phyloP scores from a whole-genome alignment of 2,888 invertebrate genomes.

The Pseudolycoriella hygida region DNA sequence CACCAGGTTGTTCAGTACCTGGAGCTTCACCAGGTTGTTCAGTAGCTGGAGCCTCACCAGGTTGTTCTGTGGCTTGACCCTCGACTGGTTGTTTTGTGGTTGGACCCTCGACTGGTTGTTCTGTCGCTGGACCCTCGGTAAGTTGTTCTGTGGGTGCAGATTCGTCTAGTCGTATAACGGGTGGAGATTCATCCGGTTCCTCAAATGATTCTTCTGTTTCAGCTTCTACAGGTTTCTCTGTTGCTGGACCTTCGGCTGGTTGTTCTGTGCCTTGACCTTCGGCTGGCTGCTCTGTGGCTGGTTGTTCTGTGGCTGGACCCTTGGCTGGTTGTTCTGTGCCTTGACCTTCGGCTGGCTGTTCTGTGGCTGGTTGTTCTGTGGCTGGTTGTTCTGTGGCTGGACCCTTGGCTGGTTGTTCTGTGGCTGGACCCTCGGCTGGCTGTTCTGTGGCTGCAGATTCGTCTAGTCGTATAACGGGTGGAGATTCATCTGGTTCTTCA shows the following conservation, averaged over 20 bases:
- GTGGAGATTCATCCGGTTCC: background rate
- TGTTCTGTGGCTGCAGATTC: background rate
- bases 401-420: too few species aligned
- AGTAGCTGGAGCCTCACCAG: background rate
- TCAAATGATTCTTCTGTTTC: background rate
- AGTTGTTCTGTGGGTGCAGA: conserved; percentile 6
- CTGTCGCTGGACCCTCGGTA: conserved; percentile 4
- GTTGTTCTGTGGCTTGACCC: conserved; percentile 2
- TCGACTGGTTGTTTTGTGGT: conserved; percentile 6
- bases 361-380: too few species aligned
- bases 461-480: conserved; percentile 19
- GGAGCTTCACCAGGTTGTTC: background rate
- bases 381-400: too few species aligned
- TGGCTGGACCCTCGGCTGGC: background rate
- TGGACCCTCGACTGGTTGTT: conserved; percentile 1
- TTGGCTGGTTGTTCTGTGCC: too few species aligned
- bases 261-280: too few species aligned
- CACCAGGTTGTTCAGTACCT: background rate
- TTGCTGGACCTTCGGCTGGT: too few species aligned
- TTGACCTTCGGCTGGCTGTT: too few species aligned
- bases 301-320: too few species aligned
- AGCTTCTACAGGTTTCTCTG: conserved; percentile 13
- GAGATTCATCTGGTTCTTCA: conserved; percentile 10
- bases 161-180: background rate
- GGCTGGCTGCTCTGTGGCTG: too few species aligned